Evolutionary conservation across 2,113 vertebrate genomes (phyloP).

Genomic region (Phrynosoma blainvillii): DNA sequence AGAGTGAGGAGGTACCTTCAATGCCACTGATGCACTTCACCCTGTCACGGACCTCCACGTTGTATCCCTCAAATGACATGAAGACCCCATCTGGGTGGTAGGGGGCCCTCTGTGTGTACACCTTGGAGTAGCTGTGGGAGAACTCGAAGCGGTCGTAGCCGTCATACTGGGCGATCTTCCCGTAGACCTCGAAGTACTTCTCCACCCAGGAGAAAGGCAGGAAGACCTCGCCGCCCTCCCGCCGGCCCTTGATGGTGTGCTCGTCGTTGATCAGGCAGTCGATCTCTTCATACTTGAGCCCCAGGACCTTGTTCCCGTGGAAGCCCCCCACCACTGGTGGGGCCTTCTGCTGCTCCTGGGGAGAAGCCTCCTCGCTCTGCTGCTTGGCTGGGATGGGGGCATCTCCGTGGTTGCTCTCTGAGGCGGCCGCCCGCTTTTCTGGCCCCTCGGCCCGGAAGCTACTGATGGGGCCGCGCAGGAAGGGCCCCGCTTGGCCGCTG

Average conservation of each 20-base stretch:
- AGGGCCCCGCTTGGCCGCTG: slow-evolving; percentile 76
- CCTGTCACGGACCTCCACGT: slow-evolving; percentile 95
- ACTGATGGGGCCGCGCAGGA: slow-evolving; percentile 64
- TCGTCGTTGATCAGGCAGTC: slow-evolving; percentile 98
- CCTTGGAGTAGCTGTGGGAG: slow-evolving; percentile 98
- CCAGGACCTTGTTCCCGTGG: slow-evolving; percentile 67
- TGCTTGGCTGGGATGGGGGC: slow-evolving; percentile 62
- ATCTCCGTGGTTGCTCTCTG: slow-evolving; percentile 61
- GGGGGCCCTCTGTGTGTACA: slow-evolving; percentile 90
- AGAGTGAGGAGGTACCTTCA: slow-evolving; percentile 82
- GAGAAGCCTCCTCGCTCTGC: slow-evolving; percentile 80
- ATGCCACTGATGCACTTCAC: slow-evolving; percentile 98
- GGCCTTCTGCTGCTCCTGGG: slow-evolving; percentile 78
- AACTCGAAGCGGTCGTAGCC: slow-evolving; percentile 96
- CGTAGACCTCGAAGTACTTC: slow-evolving; percentile 97
- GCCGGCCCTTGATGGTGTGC: slow-evolving; percentile 86
- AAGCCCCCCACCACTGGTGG: slow-evolving; percentile 77
- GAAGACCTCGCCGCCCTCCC: slow-evolving; percentile 90
- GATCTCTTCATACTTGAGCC: slow-evolving; percentile 90
- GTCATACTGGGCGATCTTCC: slow-evolving; percentile 89
- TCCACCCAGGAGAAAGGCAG: slow-evolving; percentile 96
- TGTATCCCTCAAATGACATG: slow-evolving; percentile 99
- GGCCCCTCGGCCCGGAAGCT: slow-evolving; percentile 76
- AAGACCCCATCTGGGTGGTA: slow-evolving; percentile 96
- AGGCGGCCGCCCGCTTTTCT: slow-evolving; percentile 62